Evolutionary conservation across 1,140 invertebrate species (phyloP).

Genomic region (Ganaspis sp.): DNA sequence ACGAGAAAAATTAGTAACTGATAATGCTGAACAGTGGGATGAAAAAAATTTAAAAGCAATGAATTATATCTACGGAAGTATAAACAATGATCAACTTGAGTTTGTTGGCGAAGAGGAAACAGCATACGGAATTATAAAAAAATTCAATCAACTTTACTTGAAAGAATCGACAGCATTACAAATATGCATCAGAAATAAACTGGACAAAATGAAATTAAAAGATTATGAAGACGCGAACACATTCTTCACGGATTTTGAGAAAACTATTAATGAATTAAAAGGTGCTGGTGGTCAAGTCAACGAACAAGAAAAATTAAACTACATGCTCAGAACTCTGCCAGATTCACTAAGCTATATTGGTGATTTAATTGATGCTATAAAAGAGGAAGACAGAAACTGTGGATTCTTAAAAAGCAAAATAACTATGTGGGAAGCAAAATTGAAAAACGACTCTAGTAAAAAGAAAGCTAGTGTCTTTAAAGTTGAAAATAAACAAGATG

Average conservation of each 20-base stretch:
- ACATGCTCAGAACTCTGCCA: conserved; percentile 38
- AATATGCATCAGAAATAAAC: not conserved
- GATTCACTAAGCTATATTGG: not conserved
- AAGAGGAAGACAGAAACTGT: not conserved
- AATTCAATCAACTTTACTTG: not conserved
- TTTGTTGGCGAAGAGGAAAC: not conserved
- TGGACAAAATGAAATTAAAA: not conserved
- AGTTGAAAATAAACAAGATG: not conserved
- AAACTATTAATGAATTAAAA: not conserved
- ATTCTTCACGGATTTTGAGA: not conserved
- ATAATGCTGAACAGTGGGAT: not conserved
- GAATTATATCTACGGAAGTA: not conserved
- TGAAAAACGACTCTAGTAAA: not conserved
- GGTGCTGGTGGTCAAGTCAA: not conserved
- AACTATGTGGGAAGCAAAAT: not conserved
- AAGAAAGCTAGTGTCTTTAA: not conserved
- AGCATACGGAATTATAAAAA: too few species aligned
- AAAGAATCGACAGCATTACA: not conserved
- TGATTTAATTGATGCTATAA: not conserved
- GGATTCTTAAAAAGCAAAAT: not conserved
- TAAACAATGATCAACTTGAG: not conserved
- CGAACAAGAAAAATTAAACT: conserved; percentile 37
- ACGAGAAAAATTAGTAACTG: not conserved
- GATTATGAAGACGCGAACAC: not conserved
- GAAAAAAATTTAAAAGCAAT: not conserved